These are phyloP conservation scores for Sclerurus mexicanus DNA, from an alignment of 2,113 vertebrate species.

Conservation along the genomic window DNA sequence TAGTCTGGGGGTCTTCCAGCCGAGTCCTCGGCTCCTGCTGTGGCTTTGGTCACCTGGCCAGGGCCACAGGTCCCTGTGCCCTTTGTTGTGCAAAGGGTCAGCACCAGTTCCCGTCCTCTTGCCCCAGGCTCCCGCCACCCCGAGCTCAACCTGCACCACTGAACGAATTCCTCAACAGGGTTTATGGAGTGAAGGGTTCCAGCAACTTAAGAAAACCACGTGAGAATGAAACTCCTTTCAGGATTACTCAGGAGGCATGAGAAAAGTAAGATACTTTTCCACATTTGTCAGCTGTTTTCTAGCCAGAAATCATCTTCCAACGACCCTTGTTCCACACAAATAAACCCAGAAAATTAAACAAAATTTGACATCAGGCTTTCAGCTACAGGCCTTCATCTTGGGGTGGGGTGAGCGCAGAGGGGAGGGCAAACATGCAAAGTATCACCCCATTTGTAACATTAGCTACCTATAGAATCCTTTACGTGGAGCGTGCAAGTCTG, in stretches of 20 bases:
- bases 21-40: neutral
- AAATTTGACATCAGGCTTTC: neutral
- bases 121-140: neutral
- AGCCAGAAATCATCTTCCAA: constrained; percentile 19
- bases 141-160: neutral
- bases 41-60: neutral
- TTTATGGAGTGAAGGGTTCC: neutral
- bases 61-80: neutral
- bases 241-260: constrained; percentile 38
- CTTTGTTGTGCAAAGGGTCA: neutral
- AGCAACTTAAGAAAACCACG: neutral
- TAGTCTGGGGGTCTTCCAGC: neutral
- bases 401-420: neutral
- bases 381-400: neutral
- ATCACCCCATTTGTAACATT: neutral
- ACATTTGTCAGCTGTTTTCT: constrained; percentile 33
- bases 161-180: neutral
- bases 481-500: neutral
- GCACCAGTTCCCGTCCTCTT: neutral
- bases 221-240: neutral
- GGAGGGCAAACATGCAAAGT: neutral
- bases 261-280: constrained; percentile 31
- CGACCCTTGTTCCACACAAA: neutral
- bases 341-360: constrained; percentile 10
- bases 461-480: neutral